A percentile compares a stretch with the other conserved stretches of the same genome.
These are phyloP conservation scores for Meandrusa payeni DNA, from an alignment of 2,888 invertebrate species.

Conservation along the genomic window DNA sequence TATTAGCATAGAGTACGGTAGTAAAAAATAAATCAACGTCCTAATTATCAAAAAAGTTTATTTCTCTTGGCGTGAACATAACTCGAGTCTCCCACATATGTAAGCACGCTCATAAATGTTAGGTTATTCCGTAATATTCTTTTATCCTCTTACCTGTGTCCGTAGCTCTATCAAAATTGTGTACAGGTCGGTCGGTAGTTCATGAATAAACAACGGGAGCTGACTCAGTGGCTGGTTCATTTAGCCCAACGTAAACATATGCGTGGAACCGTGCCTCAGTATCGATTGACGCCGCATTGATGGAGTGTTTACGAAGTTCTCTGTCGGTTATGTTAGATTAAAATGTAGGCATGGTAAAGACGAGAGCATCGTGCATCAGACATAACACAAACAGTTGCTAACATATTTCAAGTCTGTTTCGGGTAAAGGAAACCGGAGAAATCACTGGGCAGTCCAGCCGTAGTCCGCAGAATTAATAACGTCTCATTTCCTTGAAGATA, in stretches of 20 bases:
- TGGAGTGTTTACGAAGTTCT: constrained; percentile 53
- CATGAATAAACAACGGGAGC: constrained; percentile 36
- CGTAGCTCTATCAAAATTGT: constrained; percentile 29
- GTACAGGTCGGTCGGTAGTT: constrained; percentile 36
- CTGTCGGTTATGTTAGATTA: constrained; percentile 33
- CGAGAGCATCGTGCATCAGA: constrained; percentile 30
- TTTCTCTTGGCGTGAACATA: too few species aligned
- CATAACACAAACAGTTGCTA: constrained; percentile 22
- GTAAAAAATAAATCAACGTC: too few species aligned
- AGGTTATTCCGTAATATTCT: too few species aligned
- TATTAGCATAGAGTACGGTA: too few species aligned
- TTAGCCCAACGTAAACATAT: constrained; percentile 46
- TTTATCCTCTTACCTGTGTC: too few species aligned
- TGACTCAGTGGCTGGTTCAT: constrained; percentile 51
- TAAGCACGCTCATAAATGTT: too few species aligned
- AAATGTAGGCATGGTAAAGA: constrained; percentile 36
- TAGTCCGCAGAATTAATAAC: too few species aligned
- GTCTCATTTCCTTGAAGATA: too few species aligned
- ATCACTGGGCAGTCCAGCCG: too few species aligned
- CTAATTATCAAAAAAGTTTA: too few species aligned
- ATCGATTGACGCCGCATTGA: constrained; percentile 55
- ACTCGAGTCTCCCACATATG: too few species aligned
- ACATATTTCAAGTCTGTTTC: not conserved
- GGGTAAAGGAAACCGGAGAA: too few species aligned
- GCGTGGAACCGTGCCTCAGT: constrained; percentile 35